These are phyloP conservation scores for Spodoptera frugiperda DNA, from an alignment of 1,140 invertebrate species.

Conservation along the genomic window DNA sequence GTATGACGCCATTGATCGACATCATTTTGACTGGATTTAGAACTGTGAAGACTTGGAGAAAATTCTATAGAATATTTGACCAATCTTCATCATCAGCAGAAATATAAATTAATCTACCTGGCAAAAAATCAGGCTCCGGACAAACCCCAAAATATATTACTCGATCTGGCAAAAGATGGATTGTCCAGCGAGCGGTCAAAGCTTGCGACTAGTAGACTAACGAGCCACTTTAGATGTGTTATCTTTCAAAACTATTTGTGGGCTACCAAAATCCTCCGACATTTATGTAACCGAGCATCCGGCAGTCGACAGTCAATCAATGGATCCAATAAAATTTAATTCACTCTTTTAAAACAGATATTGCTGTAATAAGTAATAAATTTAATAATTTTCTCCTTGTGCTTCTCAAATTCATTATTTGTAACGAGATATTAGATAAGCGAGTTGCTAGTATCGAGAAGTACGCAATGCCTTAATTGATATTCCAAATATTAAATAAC, in stretches of 20 bases:
- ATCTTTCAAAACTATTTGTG: neutral
- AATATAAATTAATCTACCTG: no score
- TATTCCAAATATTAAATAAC: conserved; percentile 11
- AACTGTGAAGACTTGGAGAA: neutral
- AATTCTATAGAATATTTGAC: no score
- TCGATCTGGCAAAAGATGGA: no score
- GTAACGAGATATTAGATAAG: conserved; percentile 44
- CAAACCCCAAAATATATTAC: no score
- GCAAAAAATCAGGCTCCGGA: no score
- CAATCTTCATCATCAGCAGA: no score
- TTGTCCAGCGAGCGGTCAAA: no score
- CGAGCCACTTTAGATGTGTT: neutral
- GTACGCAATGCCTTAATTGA: neutral
- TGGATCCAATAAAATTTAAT: conserved; percentile 44
- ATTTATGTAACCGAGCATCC: conserved; percentile 42
- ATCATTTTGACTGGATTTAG: neutral
- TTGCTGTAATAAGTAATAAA: conserved; percentile 48
- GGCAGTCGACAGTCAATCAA: conserved; percentile 20
- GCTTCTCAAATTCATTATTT: conserved; percentile 30
- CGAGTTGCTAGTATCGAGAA: neutral
- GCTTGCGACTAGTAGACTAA: no score
- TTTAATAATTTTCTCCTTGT: conserved; percentile 40
- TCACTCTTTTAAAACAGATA: conserved; percentile 41
- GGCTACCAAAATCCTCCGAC: conserved; percentile 20
- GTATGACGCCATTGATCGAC: conserved; percentile 4